phyloP scores from a whole-genome alignment of 2,113 vertebrate species.

The Lepus europaeus region DNA sequence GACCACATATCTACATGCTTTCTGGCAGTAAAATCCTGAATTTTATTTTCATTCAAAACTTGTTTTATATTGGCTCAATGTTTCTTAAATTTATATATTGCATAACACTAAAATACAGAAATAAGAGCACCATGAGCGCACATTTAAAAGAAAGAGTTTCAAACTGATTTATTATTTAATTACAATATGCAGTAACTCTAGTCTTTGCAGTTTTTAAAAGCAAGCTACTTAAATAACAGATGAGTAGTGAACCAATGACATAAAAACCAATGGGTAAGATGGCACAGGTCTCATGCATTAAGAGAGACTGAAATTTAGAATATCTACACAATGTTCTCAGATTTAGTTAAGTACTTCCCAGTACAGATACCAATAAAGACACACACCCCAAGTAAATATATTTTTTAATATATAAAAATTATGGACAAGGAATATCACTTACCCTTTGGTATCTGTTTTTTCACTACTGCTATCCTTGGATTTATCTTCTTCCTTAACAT shows the following conservation, averaged over 20 bases:
- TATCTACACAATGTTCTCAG: not conserved
- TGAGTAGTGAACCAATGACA: not conserved
- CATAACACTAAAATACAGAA: not conserved
- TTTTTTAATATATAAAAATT: not conserved
- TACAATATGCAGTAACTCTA: not conserved
- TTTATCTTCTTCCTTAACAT: constrained; percentile 96
- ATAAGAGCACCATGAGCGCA: not conserved
- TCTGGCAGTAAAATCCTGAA: not conserved
- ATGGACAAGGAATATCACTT: constrained; percentile 67
- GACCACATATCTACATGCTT: not conserved
- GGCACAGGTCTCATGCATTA: not conserved
- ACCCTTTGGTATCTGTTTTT: constrained; percentile 94
- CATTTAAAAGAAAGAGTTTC: not conserved
- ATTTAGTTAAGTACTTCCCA: not conserved
- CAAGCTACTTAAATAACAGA: not conserved
- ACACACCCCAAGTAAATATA: not conserved
- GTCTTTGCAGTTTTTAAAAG: not conserved
- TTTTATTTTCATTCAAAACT: not conserved
- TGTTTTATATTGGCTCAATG: not conserved
- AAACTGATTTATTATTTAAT: not conserved
- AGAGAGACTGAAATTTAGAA: not conserved
- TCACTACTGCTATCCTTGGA: constrained; percentile 92
- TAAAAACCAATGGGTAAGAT: not conserved
- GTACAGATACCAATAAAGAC: not conserved
- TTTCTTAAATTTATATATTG: constrained; percentile 41